phyloP scores from a whole-genome alignment of 2,113 vertebrate genomes.

The Oxygymnocypris stewartii region DNA sequence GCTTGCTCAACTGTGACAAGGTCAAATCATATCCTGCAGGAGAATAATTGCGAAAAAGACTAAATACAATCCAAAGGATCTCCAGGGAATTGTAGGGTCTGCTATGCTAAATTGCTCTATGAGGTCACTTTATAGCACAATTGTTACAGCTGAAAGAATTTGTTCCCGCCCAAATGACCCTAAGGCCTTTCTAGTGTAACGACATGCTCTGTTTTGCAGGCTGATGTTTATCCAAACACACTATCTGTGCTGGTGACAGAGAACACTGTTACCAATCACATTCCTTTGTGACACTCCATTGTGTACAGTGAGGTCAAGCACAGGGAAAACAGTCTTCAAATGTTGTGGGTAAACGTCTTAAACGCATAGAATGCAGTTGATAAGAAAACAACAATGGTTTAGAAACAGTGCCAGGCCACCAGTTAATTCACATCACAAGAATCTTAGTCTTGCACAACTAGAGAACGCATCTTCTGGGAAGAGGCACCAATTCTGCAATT shows the following conservation, averaged over 20 bases:
- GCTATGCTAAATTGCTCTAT: background rate
- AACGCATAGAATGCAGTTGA: constrained; percentile 25
- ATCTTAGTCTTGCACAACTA: background rate
- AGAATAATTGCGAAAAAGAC: background rate
- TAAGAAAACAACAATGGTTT: background rate
- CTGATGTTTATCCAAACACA: constrained; percentile 43
- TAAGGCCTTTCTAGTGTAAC: constrained; percentile 32
- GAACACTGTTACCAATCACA: constrained; percentile 28
- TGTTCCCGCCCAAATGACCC: constrained; percentile 24
- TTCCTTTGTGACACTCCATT: constrained; percentile 45
- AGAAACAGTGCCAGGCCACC: background rate
- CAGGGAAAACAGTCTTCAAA: constrained; percentile 26
- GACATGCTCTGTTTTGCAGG: constrained; percentile 29
- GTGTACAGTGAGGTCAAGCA: constrained; percentile 38
- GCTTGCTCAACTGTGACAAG: background rate
- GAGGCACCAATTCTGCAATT: background rate
- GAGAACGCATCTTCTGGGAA: constrained; percentile 15
- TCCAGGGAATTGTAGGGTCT: background rate
- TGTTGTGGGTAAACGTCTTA: constrained; percentile 30
- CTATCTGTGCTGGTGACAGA: constrained; percentile 28
- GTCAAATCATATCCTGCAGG: background rate
- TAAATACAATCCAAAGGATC: constrained; percentile 1
- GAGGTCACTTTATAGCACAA: constrained; percentile 35
- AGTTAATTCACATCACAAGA: constrained; percentile 7
- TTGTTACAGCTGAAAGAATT: constrained; percentile 42